Evolutionary conservation across 2,113 vertebrate species (phyloP).

Genomic region (Paedocypris sp.): DNA sequence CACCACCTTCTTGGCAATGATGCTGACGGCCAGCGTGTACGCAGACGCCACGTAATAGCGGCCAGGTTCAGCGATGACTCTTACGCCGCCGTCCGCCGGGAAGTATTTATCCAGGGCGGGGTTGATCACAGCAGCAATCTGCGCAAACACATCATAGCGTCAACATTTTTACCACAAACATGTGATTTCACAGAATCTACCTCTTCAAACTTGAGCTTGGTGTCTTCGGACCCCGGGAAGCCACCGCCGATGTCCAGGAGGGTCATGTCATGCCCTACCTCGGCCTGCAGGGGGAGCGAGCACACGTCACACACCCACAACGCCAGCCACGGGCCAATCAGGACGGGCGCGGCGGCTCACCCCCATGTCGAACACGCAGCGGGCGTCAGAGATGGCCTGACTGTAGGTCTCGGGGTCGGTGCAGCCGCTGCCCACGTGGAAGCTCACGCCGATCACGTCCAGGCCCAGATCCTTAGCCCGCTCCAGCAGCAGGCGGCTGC

Average conservation of each 20-base stretch:
- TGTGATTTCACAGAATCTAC: slow-evolving; percentile 44
- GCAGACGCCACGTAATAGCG: slow-evolving; percentile 93
- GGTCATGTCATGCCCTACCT: slow-evolving; percentile 83
- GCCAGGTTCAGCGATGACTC: slow-evolving; percentile 86
- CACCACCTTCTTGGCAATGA: slow-evolving; percentile 93
- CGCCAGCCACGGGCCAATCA: neutral
- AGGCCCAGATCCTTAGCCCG: slow-evolving; percentile 79
- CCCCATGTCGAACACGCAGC: slow-evolving; percentile 89
- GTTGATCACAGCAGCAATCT: slow-evolving; percentile 86
- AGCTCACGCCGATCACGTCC: slow-evolving; percentile 87
- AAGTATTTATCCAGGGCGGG: slow-evolving; percentile 91
- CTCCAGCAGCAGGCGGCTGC: slow-evolving; percentile 80
- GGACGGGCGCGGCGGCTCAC: slow-evolving; percentile 58
- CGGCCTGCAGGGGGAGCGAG: slow-evolving; percentile 54
- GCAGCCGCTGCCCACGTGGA: slow-evolving; percentile 94
- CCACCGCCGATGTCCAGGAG: slow-evolving; percentile 94
- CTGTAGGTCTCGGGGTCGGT: slow-evolving; percentile 79
- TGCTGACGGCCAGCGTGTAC: slow-evolving; percentile 86
- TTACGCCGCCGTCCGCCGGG: slow-evolving; percentile 72
- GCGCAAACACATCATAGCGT: neutral
- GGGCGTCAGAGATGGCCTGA: slow-evolving; percentile 86
- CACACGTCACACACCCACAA: neutral
- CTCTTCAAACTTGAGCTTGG: slow-evolving; percentile 94
- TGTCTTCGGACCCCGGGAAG: slow-evolving; percentile 91
- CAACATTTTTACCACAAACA: neutral